Percentiles rank a stretch among this genome's conserved stretches.
Evolutionary conservation across 1,140 invertebrate species (phyloP).

Genomic region (Magallana gigas): DNA sequence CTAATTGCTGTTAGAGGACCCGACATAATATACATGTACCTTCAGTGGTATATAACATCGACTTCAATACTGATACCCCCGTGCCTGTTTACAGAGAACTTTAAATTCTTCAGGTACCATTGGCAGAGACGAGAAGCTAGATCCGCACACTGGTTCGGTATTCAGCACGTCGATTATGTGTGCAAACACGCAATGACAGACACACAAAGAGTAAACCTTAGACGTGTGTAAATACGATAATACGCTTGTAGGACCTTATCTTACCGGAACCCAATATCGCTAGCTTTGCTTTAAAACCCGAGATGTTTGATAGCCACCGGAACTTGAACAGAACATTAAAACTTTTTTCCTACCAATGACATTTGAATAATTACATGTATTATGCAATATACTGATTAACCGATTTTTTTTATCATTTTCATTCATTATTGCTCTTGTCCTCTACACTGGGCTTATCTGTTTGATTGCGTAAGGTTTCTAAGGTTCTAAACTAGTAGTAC

Average conservation of each 20-base stretch:
- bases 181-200: not conserved
- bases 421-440: too few species aligned
- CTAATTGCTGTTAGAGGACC: not conserved
- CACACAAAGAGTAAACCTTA: not conserved
- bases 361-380: too few species aligned
- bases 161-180: not conserved
- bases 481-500: too few species aligned
- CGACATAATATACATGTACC: too few species aligned
- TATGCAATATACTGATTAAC: too few species aligned
- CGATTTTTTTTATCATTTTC: too few species aligned
- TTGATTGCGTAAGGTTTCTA: too few species aligned
- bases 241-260: not conserved
- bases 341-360: too few species aligned
- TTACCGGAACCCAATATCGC: conserved; percentile 14
- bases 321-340: too few species aligned
- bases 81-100: not conserved
- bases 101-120: not conserved
- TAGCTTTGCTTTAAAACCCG: not conserved
- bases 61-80: not conserved
- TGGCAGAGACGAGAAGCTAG: not conserved
- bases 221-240: not conserved
- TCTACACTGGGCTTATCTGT: too few species aligned
- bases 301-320: not conserved
- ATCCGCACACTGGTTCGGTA: not conserved
- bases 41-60: not conserved